phyloP scores from a whole-genome alignment of 2,113 vertebrate genomes.

The Seriola rivoliana region DNA sequence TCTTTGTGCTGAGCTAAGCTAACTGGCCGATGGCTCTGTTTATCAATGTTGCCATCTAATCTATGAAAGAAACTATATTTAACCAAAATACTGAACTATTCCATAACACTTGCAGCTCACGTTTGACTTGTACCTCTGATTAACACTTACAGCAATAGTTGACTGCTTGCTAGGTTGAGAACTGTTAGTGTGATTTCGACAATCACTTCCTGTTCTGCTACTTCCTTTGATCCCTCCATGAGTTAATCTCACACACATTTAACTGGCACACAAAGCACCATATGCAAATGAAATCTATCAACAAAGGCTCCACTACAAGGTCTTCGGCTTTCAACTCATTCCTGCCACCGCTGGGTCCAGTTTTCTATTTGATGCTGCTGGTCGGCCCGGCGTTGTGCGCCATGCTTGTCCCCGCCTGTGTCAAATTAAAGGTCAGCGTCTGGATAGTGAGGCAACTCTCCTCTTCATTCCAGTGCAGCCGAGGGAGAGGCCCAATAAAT shows the following conservation, averaged over 20 bases:
- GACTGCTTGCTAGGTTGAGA: slow-evolving; percentile 16
- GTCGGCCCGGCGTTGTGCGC: slow-evolving; percentile 35
- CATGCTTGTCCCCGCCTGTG: slow-evolving; percentile 63
- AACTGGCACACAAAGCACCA: slow-evolving; percentile 49
- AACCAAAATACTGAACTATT: not conserved
- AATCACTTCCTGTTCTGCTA: slow-evolving; percentile 15
- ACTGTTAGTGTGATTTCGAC: slow-evolving; percentile 21
- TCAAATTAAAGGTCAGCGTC: slow-evolving; percentile 81
- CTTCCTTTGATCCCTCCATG: slow-evolving; percentile 25
- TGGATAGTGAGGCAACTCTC: slow-evolving; percentile 72
- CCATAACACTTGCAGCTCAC: not conserved
- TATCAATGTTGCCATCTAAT: no score
- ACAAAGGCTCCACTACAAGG: slow-evolving; percentile 49
- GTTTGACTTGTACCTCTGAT: slow-evolving; percentile 6
- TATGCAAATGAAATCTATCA: slow-evolving; percentile 63
- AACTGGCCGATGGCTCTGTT: not conserved
- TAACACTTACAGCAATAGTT: slow-evolving; percentile 21
- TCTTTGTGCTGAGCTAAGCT: slow-evolving; percentile 3
- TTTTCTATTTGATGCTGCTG: slow-evolving; percentile 66
- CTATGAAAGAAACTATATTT: not conserved
- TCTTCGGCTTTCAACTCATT: slow-evolving; percentile 57
- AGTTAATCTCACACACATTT: slow-evolving; percentile 44
- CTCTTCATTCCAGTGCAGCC: slow-evolving; percentile 72
- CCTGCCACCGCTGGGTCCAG: slow-evolving; percentile 41
- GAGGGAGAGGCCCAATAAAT: slow-evolving; percentile 81